Conservation (phyloP, 1,140 invertebrate species). For the Lepidurus apus region DNA sequence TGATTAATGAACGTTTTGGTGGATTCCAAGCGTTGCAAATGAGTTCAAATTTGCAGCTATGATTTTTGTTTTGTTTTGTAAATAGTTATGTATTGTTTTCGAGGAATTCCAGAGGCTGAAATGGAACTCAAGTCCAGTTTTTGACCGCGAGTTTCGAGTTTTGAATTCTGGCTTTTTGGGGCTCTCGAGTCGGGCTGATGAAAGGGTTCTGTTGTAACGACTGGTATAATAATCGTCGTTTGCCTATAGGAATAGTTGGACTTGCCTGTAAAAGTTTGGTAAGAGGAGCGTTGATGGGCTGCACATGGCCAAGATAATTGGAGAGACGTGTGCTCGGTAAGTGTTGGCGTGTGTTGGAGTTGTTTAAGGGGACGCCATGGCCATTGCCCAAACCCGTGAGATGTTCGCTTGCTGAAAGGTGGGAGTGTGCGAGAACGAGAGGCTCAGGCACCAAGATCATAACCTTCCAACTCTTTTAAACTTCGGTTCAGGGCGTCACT, state of each 20-base stretch:
- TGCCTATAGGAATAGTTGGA: background rate
- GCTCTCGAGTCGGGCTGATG: too few relatives aligned
- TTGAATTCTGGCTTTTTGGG: too few relatives aligned
- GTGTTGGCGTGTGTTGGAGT: constrained; percentile 20
- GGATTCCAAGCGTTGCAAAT: too few relatives aligned
- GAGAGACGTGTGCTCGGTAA: constrained; percentile 15
- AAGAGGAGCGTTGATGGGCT: constrained; percentile 9
- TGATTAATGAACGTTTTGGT: background rate
- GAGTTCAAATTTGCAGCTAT: too few relatives aligned
- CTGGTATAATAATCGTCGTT: constrained; percentile 14
- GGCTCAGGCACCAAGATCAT: constrained; percentile 3
- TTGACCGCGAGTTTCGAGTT: too few relatives aligned
- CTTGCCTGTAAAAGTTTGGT: background rate
- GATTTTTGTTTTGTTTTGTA: too few relatives aligned
- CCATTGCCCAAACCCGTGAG: background rate
- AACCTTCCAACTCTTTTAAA: background rate
- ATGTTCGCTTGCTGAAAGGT: constrained; percentile 14
- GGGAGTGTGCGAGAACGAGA: constrained; percentile 8
- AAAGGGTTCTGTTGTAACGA: constrained; percentile 1
- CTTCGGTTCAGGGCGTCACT: constrained; percentile 16
- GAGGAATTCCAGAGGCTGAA: too few relatives aligned
- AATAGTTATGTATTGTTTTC: too few relatives aligned
- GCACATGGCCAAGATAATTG: constrained; percentile 16
- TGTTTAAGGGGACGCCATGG: background rate
- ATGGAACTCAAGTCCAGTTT: too few relatives aligned